Evolutionary conservation across 2,797 vertebrate genomes (phyloP).

Genomic region (Prunella strophiata): DNA sequence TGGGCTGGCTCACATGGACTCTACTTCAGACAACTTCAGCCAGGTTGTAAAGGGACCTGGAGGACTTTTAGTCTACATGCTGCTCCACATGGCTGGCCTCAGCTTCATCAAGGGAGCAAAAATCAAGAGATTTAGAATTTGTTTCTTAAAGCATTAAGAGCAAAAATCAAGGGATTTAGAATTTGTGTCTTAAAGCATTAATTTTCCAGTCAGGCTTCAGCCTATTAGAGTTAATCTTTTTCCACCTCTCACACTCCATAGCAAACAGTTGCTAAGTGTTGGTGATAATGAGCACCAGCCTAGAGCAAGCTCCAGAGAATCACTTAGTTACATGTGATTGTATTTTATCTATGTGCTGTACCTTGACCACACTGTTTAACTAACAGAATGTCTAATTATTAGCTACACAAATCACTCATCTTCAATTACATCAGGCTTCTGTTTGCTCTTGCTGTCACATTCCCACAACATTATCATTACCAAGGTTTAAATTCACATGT

Average conservation of each 20-base stretch:
- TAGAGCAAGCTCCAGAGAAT: not conserved
- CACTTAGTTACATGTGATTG: not conserved
- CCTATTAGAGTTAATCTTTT: not conserved
- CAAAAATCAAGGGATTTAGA: not conserved
- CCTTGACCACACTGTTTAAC: not conserved
- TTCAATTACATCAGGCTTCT: slow-evolving; percentile 2
- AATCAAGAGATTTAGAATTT: not conserved
- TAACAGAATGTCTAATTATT: slow-evolving; percentile 15
- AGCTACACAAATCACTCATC: slow-evolving; percentile 16
- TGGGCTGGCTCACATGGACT: not conserved
- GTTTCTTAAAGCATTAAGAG: not conserved
- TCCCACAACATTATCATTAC: not conserved
- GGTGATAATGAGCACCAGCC: not conserved
- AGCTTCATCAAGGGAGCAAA: not conserved
- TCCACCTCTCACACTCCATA: not conserved
- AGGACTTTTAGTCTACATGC: not conserved
- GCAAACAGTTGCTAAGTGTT: not conserved
- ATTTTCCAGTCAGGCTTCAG: not conserved
- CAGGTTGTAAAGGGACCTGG: not conserved
- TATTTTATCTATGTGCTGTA: not conserved
- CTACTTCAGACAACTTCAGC: not conserved
- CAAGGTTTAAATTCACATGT: not conserved
- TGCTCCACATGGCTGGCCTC: not conserved
- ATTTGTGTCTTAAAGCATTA: not conserved
- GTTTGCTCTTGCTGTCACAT: slow-evolving; percentile 11